Conservation (phyloP, 2,888 invertebrate species). For the Masnerella sp. region DNA sequence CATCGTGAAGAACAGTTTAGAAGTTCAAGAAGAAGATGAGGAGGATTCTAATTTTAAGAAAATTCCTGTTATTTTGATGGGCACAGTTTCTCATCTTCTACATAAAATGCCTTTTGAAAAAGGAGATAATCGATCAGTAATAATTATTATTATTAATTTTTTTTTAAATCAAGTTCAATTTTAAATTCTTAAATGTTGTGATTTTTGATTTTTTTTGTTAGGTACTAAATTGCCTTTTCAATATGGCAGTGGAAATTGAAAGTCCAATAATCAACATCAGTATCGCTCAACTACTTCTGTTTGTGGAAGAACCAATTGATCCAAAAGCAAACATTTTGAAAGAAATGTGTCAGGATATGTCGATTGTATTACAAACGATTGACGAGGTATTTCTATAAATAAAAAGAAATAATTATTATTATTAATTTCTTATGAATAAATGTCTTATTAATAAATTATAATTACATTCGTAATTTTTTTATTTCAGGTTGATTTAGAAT, state of each 20-base stretch:
- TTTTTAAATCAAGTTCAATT: neutral
- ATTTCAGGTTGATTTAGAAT: neutral
- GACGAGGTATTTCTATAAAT: conserved; percentile 73
- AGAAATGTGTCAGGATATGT: conserved; percentile 77
- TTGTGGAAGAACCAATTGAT: conserved; percentile 68
- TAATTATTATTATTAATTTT: neutral
- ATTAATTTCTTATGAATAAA: neutral
- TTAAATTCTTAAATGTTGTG: neutral
- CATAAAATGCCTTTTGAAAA: conserved; percentile 67
- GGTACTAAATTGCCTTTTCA: conserved; percentile 66
- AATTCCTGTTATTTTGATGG: conserved; percentile 68
- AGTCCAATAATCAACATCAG: conserved; percentile 61
- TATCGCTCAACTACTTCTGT: conserved; percentile 68
- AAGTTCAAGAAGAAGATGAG: conserved; percentile 63
- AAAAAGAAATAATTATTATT: no score
- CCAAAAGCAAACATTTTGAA: conserved; percentile 72
- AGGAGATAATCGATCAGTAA: conserved; percentile 58
- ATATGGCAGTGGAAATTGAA: conserved; percentile 63
- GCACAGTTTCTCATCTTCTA: conserved; percentile 68
- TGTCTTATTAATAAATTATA: no score
- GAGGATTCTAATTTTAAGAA: conserved; percentile 64
- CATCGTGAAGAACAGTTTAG: conserved; percentile 62
- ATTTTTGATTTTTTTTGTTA: conserved; percentile 35
- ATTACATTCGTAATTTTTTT: no score
- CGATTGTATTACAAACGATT: conserved; percentile 76